Conservation (phyloP, 2,797 vertebrate genomes). For the Coracias cyanogaster region DNA sequence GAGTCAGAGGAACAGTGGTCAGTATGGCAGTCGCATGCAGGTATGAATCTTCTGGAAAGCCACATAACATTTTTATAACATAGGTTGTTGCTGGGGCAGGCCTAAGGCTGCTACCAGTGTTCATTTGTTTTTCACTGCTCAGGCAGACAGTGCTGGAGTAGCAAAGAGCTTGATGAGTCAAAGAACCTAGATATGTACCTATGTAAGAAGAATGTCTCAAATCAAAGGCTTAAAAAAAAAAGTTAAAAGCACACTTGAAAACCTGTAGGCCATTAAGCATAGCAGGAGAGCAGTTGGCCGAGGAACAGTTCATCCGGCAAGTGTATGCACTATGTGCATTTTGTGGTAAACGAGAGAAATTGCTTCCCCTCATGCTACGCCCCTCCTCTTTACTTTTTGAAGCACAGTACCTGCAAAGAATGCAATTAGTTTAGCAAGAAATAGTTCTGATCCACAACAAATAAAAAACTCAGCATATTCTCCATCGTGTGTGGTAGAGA, state of each 20-base stretch:
- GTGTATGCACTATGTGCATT: background rate
- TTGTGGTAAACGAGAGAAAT: background rate
- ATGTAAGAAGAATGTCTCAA: background rate
- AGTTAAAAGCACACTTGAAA: background rate
- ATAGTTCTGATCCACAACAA: background rate
- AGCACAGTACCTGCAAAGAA: background rate
- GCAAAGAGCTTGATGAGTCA: background rate
- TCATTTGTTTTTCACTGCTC: background rate
- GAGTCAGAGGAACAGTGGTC: background rate
- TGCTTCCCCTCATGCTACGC: background rate
- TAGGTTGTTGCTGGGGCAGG: background rate
- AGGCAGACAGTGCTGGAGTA: background rate
- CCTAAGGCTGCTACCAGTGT: background rate
- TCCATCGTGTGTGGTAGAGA: background rate
- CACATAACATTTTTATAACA: accelerated
- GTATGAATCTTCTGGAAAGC: background rate
- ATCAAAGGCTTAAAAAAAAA: background rate
- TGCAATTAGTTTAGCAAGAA: background rate
- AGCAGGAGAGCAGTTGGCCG: background rate
- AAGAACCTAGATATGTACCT: background rate
- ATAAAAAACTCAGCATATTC: background rate
- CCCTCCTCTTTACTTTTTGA: background rate
- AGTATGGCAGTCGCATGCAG: background rate
- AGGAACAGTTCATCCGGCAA: background rate
- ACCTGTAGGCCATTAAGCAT: background rate